A percentile compares a stretch with the other conserved stretches of the same genome.
Conservation (phyloP, 2,888 invertebrate genomes). For the Drosophila ochracea region DNA sequence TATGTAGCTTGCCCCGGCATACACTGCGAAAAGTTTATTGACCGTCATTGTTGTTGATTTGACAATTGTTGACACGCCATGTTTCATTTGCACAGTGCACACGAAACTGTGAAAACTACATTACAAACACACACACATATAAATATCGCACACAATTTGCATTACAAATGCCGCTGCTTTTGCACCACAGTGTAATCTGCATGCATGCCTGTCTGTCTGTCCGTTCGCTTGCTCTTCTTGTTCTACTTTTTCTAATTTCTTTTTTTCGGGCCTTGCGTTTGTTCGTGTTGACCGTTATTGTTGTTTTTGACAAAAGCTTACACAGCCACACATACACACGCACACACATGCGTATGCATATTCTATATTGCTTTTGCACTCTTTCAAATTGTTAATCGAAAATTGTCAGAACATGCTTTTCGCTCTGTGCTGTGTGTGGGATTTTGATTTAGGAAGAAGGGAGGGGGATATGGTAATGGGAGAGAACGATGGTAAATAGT, state of each 20-base stretch:
- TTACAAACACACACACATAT: slow-evolving; percentile 3
- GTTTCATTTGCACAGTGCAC: slow-evolving; percentile 60
- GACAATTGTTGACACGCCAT: slow-evolving; percentile 75
- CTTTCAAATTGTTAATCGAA: slow-evolving; percentile 51
- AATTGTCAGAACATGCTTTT: slow-evolving; percentile 26
- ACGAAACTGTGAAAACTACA: slow-evolving; percentile 5
- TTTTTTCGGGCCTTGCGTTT: slow-evolving; percentile 53
- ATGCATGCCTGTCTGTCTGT: slow-evolving; percentile 23
- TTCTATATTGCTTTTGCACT: slow-evolving; percentile 29
- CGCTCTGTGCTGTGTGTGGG: neutral
- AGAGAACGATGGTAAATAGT: neutral
- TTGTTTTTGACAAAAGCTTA: slow-evolving; percentile 40
- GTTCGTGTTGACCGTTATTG: slow-evolving; percentile 64
- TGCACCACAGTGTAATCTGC: slow-evolving; percentile 54
- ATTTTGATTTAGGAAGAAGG: too few relatives aligned
- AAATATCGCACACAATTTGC: slow-evolving; percentile 19
- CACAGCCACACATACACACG: slow-evolving; percentile 10
- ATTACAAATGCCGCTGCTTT: slow-evolving; percentile 24
- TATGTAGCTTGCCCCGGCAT: slow-evolving; percentile 14
- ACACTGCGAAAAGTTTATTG: slow-evolving; percentile 77
- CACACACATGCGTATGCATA: slow-evolving; percentile 14
- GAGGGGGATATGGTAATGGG: too few relatives aligned
- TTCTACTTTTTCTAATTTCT: slow-evolving; percentile 40
- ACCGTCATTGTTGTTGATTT: slow-evolving; percentile 81
- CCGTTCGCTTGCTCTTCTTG: slow-evolving; percentile 35